phyloP scores from a whole-genome alignment of 2,113 vertebrate genomes.

The Erythrocercus mccallii region DNA sequence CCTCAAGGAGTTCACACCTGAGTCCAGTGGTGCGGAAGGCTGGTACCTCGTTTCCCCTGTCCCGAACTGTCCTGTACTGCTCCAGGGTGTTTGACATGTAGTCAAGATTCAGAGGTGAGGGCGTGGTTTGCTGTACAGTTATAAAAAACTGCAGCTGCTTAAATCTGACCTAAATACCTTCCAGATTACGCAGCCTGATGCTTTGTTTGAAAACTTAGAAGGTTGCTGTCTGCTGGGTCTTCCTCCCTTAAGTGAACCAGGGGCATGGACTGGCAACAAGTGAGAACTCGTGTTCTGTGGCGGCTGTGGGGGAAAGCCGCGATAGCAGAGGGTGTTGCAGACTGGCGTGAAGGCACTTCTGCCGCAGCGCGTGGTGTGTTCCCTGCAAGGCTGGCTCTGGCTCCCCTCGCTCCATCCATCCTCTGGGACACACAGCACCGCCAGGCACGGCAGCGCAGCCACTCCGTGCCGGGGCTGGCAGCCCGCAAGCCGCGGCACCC shows the following conservation, averaged over 20 bases:
- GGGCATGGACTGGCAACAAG: fast-evolving
- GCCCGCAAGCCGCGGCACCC: not conserved
- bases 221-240: not conserved
- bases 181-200: not conserved
- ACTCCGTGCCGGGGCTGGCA: not conserved
- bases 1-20: not conserved
- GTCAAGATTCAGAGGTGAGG: not conserved
- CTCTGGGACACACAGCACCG: fast-evolving
- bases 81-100: not conserved
- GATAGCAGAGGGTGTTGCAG: not conserved
- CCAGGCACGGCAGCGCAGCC: not conserved
- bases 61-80: fast-evolving
- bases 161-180: slow-evolving; percentile 22
- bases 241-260: not conserved
- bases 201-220: slow-evolving; percentile 16
- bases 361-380: not conserved
- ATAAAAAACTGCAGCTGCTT: not conserved
- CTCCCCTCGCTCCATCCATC: not conserved
- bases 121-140: not conserved
- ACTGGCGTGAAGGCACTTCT: fast-evolving
- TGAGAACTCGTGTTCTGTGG: not conserved
- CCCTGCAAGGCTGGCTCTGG: fast-evolving
- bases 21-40: not conserved
- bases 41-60: not conserved
- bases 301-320: not conserved